Percentiles rank a stretch among this genome's conserved stretches.
Evolutionary conservation across 2,113 vertebrate genomes (phyloP).

Genomic region (Ochotona princeps): DNA sequence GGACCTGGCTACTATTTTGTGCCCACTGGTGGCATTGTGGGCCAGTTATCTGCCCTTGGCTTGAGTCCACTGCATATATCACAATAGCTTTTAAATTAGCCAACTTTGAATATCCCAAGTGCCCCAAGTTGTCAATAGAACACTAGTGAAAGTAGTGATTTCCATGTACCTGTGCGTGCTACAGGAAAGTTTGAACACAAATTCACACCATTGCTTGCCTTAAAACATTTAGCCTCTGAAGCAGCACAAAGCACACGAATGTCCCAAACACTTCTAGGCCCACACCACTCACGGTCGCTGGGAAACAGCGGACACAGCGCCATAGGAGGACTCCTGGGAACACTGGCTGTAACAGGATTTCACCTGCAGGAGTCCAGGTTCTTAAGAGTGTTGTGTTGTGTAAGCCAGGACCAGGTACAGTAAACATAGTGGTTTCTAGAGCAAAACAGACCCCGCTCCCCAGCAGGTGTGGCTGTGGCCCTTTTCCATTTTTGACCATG

Average conservation of each 20-base stretch:
- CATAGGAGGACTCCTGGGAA: not conserved
- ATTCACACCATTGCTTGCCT: slow-evolving; percentile 28
- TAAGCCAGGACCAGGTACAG: not conserved
- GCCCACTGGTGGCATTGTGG: rapidly evolving
- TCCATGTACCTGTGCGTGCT: not conserved
- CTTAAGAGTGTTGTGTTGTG: not conserved
- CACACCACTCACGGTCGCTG: not conserved
- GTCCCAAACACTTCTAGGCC: slow-evolving; percentile 24
- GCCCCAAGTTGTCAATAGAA: not conserved
- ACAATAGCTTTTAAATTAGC: not conserved
- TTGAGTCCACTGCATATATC: not conserved
- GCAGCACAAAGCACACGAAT: slow-evolving; percentile 33
- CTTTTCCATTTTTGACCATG: slow-evolving; percentile 48
- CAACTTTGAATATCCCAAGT: not conserved
- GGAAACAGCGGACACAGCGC: not conserved
- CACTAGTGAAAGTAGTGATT: not conserved
- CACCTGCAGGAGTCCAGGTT: not conserved
- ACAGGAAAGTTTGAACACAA: not conserved
- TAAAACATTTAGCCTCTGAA: not conserved
- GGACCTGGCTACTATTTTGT: rapidly evolving
- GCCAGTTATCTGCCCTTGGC: not conserved
- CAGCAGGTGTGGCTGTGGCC: slow-evolving; percentile 32
- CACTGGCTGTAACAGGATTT: not conserved
- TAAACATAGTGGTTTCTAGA: slow-evolving; percentile 29
- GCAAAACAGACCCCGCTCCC: slow-evolving; percentile 43